Base-by-base conservation (phyloP, 2,888 invertebrate species). In the Melipona bicolor region DNA sequence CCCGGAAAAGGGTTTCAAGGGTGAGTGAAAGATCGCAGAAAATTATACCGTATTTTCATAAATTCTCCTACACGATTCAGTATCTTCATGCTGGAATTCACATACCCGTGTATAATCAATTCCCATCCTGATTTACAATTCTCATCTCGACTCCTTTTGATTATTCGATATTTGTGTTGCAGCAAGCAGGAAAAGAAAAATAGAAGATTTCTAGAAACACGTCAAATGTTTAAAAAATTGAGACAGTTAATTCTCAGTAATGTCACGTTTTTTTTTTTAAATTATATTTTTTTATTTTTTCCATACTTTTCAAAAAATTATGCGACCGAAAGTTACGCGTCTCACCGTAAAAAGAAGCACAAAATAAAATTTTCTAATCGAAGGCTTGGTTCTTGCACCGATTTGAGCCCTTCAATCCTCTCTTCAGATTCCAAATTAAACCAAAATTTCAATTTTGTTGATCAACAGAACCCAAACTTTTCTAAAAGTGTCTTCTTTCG, bases 1-100 rank as follows among this genome's bases (percentile, higher is more conserved):
- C 11, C 94, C 94, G 65, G 94, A 94, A 83, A 94, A 94, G 88
- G 94, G 94, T 67, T 94, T 94, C 87, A 94, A 94, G 90, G 94
- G 94, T 94, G 86, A 91, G 92, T 79, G 61, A 65, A 72, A 62
- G 54, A 79, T 62, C 17, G 27, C n/a, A 1, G 9, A 50, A 79
- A 79, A 73, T 81, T 74, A 79, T 74, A 68, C 73, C 67, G 24
- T 5, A 27, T 61, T 27, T 32, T 9, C 27, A 61, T 24, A 19
- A 9, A 15, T 21, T 24, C 4, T 27, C 27, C n/a, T 15, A 9
- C 36, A 19, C n/a, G 56, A 17, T 43, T n/a, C 21, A 21, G 9
- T 15, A 69, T 43, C 9, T 62, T n/a, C 15, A 11, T 24, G 9
- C 24, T 19, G 19, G 3, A 27, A 21, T 6, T 15, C 21, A 19